Conservation (phyloP, 2,888 invertebrate species). For the Meghimatium bilineatum region DNA sequence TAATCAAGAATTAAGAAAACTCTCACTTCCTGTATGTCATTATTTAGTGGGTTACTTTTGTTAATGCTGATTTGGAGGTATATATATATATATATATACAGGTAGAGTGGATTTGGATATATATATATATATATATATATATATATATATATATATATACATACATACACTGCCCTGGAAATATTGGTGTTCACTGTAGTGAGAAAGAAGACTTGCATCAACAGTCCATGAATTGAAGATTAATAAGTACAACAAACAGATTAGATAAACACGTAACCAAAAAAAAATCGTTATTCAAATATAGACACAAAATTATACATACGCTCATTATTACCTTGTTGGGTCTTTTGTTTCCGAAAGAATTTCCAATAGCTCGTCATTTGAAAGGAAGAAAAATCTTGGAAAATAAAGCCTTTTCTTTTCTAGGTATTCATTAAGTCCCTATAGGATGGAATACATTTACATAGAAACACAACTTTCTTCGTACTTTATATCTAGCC, state of each 20-base stretch:
- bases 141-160: conserved; percentile 13
- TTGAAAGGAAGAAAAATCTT: conserved; percentile 96
- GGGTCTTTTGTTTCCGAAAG: conserved; percentile 98
- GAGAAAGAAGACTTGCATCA: too few relatives aligned
- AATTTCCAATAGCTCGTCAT: conserved; percentile 95
- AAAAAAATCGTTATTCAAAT: background rate
- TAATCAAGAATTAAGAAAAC: too few relatives aligned
- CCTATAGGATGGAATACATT: conserved; percentile 75
- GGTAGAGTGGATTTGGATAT: background rate
- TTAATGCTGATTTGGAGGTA: background rate
- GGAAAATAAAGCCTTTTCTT: conserved; percentile 96
- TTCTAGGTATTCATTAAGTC: conserved; percentile 94
- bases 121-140: conserved; percentile 13
- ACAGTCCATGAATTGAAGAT: too few relatives aligned
- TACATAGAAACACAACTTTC: too few relatives aligned
- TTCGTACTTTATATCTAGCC: too few relatives aligned
- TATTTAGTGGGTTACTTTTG: too few relatives aligned
- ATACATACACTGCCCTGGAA: background rate
- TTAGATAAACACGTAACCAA: background rate
- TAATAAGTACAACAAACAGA: too few relatives aligned
- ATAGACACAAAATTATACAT: background rate
- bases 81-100: background rate
- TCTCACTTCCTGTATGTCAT: too few relatives aligned
- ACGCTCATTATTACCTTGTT: conserved; percentile 82
- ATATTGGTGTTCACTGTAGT: too few relatives aligned